Base-by-base conservation (phyloP, 2,113 vertebrate genomes). In the Poicephalus gulielmi region DNA sequence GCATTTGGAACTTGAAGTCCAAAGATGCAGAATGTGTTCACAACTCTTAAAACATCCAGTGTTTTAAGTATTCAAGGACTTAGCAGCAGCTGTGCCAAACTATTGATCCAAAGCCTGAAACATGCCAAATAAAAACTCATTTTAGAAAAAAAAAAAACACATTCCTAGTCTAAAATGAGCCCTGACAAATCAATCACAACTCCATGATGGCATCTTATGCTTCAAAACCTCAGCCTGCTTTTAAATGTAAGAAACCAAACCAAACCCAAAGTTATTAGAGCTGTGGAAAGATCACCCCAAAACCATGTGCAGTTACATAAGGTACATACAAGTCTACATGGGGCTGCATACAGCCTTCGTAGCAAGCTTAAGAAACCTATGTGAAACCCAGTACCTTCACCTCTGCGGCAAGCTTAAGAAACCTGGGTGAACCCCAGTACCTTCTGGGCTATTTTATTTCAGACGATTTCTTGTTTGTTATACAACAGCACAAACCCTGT, bases 301-400 rank as follows among this genome's bases (percentile, higher is more conserved):
- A 84, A 49, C 12, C 13, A 39, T 1, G 0, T 44, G 20, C 57
- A 81, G 37, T 35, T 69, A 9, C 41, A 7, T 19, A 59, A 87
- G 7, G 14, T 60, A 41, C 9, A n/a, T n/a, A 9, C 13, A n/a
- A 35, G 3, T 41, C 28, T 64, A 44, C 6, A 16, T 2, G 0
- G 11, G 23, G 27, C n/a, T 83, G 31, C 62, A 71, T 46, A 15
- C 2, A 66, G 16, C 18, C 10, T 67, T 30, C 80, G 52, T 25
- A n/a, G 31, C 15, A n/a, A 68, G 8, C 19, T 73, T 66, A 44
- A 20, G 17, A 55, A 7, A 75, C 5, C 6, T 39, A 33, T 8
- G 3, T 67, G 33, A 83, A 94, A 62, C 4, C 6, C 2, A 43
- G 41, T 52, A 31, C 7, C 22, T 53, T 30, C 11, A 13, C 17